These are phyloP conservation scores for Epinotia bilunana DNA, from an alignment of 2,888 invertebrate species.

Conservation along the genomic window DNA sequence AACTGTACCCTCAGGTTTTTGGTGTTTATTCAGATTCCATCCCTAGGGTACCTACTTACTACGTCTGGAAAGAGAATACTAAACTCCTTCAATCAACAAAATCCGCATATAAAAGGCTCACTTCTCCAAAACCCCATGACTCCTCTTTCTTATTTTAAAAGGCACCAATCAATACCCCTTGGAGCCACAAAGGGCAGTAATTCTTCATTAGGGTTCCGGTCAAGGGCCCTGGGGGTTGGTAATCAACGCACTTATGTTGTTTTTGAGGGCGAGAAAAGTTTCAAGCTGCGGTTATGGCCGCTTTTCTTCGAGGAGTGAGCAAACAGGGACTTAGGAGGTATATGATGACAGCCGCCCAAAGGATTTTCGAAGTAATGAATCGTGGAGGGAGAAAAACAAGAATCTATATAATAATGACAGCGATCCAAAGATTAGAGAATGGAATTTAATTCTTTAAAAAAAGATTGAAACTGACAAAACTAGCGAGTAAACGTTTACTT, in stretches of 20 bases:
- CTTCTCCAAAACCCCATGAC: constrained; percentile 26
- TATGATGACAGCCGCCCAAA: neutral
- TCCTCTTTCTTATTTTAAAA: constrained; percentile 47
- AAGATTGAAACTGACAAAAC: neutral
- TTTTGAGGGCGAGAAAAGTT: constrained; percentile 60
- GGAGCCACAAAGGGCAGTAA: constrained; percentile 70
- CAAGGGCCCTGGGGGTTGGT: constrained; percentile 74
- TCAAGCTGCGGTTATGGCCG: constrained; percentile 29
- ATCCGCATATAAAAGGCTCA: constrained; percentile 17
- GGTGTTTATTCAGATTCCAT: neutral
- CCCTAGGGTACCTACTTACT: neutral
- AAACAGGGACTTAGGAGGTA: constrained; percentile 1
- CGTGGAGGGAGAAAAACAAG: neutral
- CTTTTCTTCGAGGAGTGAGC: constrained; percentile 22
- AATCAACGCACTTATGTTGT: constrained; percentile 77
- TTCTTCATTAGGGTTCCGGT: constrained; percentile 82
- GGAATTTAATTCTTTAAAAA: neutral
- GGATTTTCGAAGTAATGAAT: neutral
- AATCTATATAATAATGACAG: neutral
- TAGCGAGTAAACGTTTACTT: neutral
- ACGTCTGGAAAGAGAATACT: neutral
- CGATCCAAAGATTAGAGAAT: neutral
- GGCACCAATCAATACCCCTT: constrained; percentile 53
- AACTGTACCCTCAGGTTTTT: neutral
- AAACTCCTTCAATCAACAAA: constrained; percentile 23